Evolutionary conservation across 2,888 invertebrate species (phyloP).

Genomic region (Microctonus hyperodae): DNA sequence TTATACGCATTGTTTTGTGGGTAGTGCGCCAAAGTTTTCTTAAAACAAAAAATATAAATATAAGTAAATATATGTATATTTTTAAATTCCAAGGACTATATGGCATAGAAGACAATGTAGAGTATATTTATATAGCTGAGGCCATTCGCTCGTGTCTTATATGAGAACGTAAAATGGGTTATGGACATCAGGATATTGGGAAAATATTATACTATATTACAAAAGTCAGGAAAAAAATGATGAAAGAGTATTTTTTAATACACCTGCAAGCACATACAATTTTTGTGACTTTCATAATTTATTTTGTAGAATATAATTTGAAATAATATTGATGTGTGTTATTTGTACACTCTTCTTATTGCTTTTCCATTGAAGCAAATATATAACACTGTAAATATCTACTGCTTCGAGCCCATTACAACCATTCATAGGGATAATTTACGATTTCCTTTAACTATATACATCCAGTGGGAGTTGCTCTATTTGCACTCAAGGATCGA

Average conservation of each 20-base stretch:
- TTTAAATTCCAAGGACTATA: background rate
- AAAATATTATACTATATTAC: background rate
- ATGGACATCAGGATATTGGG: background rate
- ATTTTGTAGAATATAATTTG: background rate
- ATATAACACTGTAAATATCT: constrained; percentile 41
- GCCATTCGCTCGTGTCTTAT: constrained; percentile 3
- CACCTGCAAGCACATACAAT: background rate
- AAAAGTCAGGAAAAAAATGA: background rate
- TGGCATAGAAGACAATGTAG: constrained; percentile 1
- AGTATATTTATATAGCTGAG: constrained; percentile 18
- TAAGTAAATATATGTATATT: background rate
- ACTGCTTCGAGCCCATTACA: constrained; percentile 27
- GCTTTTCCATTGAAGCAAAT: constrained; percentile 41
- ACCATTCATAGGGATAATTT: constrained; percentile 20
- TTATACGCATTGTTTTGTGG: background rate
- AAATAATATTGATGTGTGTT: background rate
- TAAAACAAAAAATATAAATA: background rate
- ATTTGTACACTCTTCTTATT: constrained; percentile 31
- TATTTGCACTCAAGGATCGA: background rate
- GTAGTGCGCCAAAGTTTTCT: background rate
- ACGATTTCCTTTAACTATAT: constrained; percentile 23
- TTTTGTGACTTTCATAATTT: background rate
- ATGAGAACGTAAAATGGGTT: background rate
- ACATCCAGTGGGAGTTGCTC: constrained; percentile 2
- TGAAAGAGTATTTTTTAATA: background rate